A percentile compares a stretch with the other conserved stretches of the same genome.
Conservation (phyloP, 1,140 invertebrate species). For the Brachionus rubens region DNA sequence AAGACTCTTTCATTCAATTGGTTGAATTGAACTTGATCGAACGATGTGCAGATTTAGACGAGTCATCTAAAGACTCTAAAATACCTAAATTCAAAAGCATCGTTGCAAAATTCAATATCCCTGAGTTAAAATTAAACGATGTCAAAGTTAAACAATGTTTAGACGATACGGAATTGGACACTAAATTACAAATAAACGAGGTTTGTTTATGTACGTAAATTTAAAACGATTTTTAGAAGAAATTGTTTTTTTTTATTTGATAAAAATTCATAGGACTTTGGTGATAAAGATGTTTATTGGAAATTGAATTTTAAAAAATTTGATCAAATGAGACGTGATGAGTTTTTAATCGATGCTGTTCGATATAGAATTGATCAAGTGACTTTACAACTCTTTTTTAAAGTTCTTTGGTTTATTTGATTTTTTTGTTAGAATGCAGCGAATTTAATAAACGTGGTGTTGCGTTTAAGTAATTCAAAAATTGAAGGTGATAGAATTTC, state of each 20-base stretch:
- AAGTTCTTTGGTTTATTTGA: background rate
- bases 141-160: background rate
- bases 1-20: background rate
- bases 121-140: background rate
- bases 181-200: conserved; percentile 15
- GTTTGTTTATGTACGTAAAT: conserved; percentile 40
- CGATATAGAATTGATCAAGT: conserved; percentile 22
- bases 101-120: background rate
- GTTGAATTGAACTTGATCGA: background rate
- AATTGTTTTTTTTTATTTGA: conserved; percentile 26
- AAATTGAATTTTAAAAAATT: background rate
- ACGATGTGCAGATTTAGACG: background rate
- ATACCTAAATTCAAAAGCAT: background rate
- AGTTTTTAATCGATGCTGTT: conserved; percentile 26
- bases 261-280: conserved; percentile 36
- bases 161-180: background rate
- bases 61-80: background rate
- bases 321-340: background rate
- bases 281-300: conserved; percentile 14
- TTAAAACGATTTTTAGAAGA: background rate
- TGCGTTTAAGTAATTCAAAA: background rate
- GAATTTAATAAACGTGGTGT: background rate
- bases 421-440: conserved; percentile 6
- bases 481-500: background rate
- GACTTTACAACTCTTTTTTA: background rate